Conservation (phyloP, 1,140 invertebrate genomes). For the Hylaeus anthracinus region DNA sequence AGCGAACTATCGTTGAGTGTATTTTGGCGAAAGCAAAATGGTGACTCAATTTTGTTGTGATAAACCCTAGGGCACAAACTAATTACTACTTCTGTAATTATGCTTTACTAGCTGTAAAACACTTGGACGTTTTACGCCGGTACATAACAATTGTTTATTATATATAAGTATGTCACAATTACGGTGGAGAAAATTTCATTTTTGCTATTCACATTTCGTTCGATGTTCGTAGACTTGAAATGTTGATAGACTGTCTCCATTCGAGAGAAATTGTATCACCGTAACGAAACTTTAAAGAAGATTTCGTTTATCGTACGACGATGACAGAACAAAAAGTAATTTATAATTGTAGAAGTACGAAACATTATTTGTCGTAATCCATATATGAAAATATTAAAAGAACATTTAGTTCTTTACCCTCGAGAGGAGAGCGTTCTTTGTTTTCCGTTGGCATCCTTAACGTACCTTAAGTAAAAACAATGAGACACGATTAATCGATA, state of each 20-base stretch:
- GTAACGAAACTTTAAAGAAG: no score
- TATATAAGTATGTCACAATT: not conserved
- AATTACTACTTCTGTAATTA: slow-evolving; percentile 48
- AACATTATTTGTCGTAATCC: not conserved
- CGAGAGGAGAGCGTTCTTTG: no score
- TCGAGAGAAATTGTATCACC: not conserved
- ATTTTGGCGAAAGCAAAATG: slow-evolving; percentile 11
- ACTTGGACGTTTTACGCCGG: not conserved
- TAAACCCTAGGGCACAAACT: slow-evolving; percentile 62
- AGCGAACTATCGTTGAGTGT: slow-evolving; percentile 1
- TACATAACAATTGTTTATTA: not conserved
- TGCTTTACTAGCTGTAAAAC: slow-evolving; percentile 38
- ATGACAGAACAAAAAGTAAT: not conserved
- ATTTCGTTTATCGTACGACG: no score
- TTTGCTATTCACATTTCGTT: not conserved
- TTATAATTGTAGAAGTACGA: not conserved
- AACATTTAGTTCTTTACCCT: no score
- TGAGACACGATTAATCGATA: not conserved
- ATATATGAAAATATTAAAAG: no score
- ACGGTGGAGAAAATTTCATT: not conserved
- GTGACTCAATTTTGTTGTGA: slow-evolving; percentile 59
- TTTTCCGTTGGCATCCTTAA: no score
- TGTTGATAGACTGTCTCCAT: not conserved
- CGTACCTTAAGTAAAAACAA: no score
- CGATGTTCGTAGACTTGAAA: no score